Evolutionary conservation across 1,140 invertebrate genomes (phyloP), one percentile per base, ranked within the genome.

Genomic region (Archivesica marissinica): DNA sequence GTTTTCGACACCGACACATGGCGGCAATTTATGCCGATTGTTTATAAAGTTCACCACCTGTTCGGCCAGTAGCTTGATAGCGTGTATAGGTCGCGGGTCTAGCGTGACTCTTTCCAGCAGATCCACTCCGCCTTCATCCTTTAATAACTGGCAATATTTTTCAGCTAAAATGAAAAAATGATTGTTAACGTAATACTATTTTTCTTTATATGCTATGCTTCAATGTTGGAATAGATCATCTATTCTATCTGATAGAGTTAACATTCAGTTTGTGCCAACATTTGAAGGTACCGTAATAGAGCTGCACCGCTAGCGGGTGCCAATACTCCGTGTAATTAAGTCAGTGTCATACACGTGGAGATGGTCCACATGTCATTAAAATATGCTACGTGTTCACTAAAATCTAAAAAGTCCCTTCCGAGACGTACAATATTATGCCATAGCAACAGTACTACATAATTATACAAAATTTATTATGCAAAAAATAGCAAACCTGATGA

Each of bases 61-160:
- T 28, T 56, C 15, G 15, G 88, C 89, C 28, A 92, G 86, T 25
- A 68, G 44, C 74, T 87, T 88, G 20, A 91, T 87, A 2, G 68
- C 41, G 4, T 52, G 4, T 17, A 85, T 76, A 9, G 91, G 87
- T 33, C 87, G 47, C 0, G 82, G 77, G 47, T 89, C 85, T 0
- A 13, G 38, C n/a, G 97, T 94, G 13, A 99, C 92, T 59, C 96
- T 95, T 68, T 96, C 94, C 3, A 99, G 94, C 39, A 98, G 94
- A 54, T 95, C 93, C 52, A 98, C 91, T 0, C 98, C 98, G 74
- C 97, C 96, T 95, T 99, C 98, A 64, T 96, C 95, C 88, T 97
- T 96, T 15, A 99, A 95, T 87, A 99, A 95, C 72, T 94, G 94
- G 93, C 98, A 99, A 94, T 99, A 99, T 94, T 99, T 99, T 23